Evolutionary conservation across 64 coral and sea anemone genomes (phyloP), one percentile per base, ranked within the genome.

Genomic region (Porites australiensis): DNA sequence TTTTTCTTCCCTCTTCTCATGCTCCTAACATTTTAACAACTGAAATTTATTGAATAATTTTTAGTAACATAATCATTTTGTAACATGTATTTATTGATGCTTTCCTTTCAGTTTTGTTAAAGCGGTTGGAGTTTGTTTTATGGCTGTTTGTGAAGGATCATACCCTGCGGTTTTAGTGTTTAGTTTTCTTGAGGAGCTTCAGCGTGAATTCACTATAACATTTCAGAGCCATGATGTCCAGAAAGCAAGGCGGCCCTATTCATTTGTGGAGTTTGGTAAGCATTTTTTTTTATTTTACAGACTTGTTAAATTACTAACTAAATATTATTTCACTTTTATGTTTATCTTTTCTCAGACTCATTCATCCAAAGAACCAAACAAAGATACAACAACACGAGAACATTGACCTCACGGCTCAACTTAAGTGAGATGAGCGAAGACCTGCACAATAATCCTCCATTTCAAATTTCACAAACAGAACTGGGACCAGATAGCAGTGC

Each of bases 261-360:
- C 96, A 13, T 98, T 98, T 80, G 90, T 98, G 77, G 96, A 98
- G 71, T 98, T 98, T 95, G 96, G 96, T 98, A 73, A 90, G 94
- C 48, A 19, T 11, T 37, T 37, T 37, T 37, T 37, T 37, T 37
- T 37, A 37, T 37, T 37, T 37, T 37, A 37, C 27, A 37, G 27
- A 37, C 27, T 37, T 37, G 27, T 37, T 37, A 37, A 37, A 37
- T 37, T 37, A 37, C 27, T 37, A 37, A 37, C 27, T 37, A 37
- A 37, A 37, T 37, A 37, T 37, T 37, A 37, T 51, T 13, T 11
- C 49, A 19, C 64, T 44, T 87, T 63, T 9, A 48, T 64, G 12
- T 20, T 72, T 84, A 64, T 43, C 27, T 62, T 43, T 50, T 44
- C 16, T 55, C 37, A 98, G 96, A 98, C 90, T 92, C 94, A n/a